Base-by-base conservation (phyloP, 2,888 invertebrate genomes). In the Platycheirus albimanus region DNA sequence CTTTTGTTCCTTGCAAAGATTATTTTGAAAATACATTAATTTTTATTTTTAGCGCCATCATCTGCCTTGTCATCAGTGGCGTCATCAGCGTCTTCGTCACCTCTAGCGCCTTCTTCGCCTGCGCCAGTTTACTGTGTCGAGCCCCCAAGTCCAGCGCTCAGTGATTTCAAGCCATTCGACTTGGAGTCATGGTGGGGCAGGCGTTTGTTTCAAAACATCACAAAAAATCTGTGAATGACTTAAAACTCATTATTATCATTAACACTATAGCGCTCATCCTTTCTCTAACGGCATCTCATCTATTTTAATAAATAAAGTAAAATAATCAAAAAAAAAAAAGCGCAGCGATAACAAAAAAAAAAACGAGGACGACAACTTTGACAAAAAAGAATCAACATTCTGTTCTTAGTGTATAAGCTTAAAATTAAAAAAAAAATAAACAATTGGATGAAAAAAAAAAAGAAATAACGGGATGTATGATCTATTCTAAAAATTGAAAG, bases 181-280 rank as follows among this genome's bases (percentile, higher is more conserved):
- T 92, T 97, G 88, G 97, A 97, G 89, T 94, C 95, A 38, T 97
- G 96, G 95, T 97, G 97, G 96, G 96, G 96, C 83, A 95, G 96
- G 89, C 92, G 97, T 85, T 92, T 96, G 84, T 96, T 95, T 92
- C 95, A 96, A 87, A 96, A 95, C 90, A 95, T 96, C 90, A 96
- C 96, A 74, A 96, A 95, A 90, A 96, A 96, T 80, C 93, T 94
- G 86, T 93, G 92, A 93, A 86, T 72, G 17, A 54, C 1, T 63
- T 51, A 13, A 52, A 58, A 17, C 28, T 28, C 13, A 54, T 17
- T 7, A 67, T 69, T 20, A 61, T 47, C 64, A 61, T 52, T 24
- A 24, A 24, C 10, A n/a, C n/a, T n/a, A n/a, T n/a, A n/a, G n/a
- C n/a, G 70, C 76, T 63, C 75, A 76, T 56, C 33, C 64, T 69